Base-by-base conservation (phyloP, 53 echinoderm and acorn worm species). In the Crossaster papposus region DNA sequence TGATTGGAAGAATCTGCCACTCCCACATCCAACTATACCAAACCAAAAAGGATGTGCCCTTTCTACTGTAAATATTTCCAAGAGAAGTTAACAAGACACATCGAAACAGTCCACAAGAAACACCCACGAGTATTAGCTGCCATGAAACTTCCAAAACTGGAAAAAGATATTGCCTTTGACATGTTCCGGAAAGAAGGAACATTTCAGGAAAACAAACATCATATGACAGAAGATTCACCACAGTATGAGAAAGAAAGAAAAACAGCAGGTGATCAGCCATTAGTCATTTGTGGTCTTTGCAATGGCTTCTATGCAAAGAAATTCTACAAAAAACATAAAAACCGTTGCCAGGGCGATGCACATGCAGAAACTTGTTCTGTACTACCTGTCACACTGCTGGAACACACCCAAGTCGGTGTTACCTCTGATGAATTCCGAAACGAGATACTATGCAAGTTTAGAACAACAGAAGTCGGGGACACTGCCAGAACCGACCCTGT, bases 11-110 rank as follows among this genome's bases (percentile, higher is more conserved):
- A 62, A 15, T 62, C 62, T 62, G 62, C 14, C 11, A 15, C 62
- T 62, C 62, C 62, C 62, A 62, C 62, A 62, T 62, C 62, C 22
- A 37, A 22, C 33, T 76, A 76, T 86, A 51, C 35, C 24, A 88
- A 88, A 77, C 92, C 84, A 13, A 55, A 30, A 64, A 62, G 84
- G 72, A 32, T 72, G 80, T 93, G 93, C 75, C 90, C 86, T 5
- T 93, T 87, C 78, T 93, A 91, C 51, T 58, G 36, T 23, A 86
- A 79, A 35, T 65, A 80, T 54, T 93, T 51, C 55, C 55, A 54
- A 30, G 93, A 93, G 55, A 93, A 90, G 72, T 86, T 93, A 30
- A 36, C 94, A 32, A 83, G 94, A 89, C 91, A 94, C 83, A 94
- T 94, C 12, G 72, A 38, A 70, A 81, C 26, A n/a, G 88, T 62